A percentile compares a stretch with the other conserved stretches of the same genome.
These are phyloP conservation scores for Neotoxoptera formosana DNA, from an alignment of 1,140 invertebrate species.

Conservation along the genomic window DNA sequence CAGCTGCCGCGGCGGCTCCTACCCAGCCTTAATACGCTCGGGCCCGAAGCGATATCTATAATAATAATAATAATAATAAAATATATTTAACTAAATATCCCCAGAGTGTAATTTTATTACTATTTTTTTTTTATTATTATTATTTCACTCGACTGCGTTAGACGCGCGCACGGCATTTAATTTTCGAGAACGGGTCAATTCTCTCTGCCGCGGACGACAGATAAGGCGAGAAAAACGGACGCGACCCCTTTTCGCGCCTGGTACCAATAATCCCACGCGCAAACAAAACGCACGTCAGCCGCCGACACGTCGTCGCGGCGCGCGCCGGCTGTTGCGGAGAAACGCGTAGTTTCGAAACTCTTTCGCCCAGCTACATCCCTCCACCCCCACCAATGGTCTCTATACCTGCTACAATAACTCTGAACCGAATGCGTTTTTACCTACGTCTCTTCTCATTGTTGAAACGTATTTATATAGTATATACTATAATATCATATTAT, in stretches of 20 bases:
- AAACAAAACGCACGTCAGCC: background rate
- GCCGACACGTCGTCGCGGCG: background rate
- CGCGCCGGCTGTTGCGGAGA: background rate
- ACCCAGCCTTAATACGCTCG: constrained; percentile 43
- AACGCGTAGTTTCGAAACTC: background rate
- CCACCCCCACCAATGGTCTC: background rate
- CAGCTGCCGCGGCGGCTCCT: constrained; percentile 44
- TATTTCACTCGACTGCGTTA: background rate
- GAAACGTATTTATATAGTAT: background rate
- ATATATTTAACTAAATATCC: constrained; percentile 38
- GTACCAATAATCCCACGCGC: background rate
- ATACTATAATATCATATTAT: background rate
- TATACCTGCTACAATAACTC: background rate
- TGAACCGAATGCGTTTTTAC: background rate
- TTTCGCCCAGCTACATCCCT: background rate
- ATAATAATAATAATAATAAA: constrained; percentile 18
- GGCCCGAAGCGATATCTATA: constrained; percentile 27
- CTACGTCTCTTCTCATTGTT: background rate
- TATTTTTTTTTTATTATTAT: background rate
- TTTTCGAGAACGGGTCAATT: background rate
- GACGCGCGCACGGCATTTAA: constrained; percentile 18
- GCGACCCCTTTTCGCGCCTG: background rate
- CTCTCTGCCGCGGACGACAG: background rate
- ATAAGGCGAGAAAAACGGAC: background rate
- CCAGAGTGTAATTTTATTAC: background rate